Percentiles rank a stretch among this genome's conserved stretches.
phyloP scores from a whole-genome alignment of 2,888 invertebrate species.

The Yponomeuta sedellus region DNA sequence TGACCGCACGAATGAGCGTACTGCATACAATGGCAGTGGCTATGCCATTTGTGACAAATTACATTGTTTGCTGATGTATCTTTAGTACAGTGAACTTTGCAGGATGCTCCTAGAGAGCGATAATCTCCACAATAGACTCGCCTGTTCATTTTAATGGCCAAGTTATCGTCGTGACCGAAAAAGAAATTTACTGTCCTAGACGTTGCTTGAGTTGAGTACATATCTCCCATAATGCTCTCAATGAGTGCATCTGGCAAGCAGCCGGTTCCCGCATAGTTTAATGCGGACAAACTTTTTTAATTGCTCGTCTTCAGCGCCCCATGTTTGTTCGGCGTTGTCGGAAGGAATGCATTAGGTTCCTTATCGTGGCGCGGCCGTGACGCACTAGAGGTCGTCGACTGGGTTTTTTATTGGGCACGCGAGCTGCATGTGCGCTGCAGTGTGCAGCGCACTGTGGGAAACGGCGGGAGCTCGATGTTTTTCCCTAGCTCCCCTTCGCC shows the following conservation, averaged over 20 bases:
- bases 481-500: conserved; percentile 17
- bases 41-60: conserved; percentile 13
- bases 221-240: conserved; percentile 37
- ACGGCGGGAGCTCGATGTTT: conserved; percentile 42
- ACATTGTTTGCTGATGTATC: conserved; percentile 12
- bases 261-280: conserved; percentile 61
- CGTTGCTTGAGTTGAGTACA: background rate
- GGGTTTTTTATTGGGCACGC: conserved; percentile 55
- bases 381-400: conserved; percentile 67
- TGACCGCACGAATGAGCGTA: background rate
- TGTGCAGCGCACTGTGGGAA: conserved; percentile 50
- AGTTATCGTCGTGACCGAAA: background rate
- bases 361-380: conserved; percentile 31
- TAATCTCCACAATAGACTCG: background rate
- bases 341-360: conserved; percentile 24
- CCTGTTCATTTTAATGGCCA: background rate
- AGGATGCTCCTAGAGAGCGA: background rate
- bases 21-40: background rate
- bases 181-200: background rate
- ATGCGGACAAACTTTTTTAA: conserved; percentile 65
- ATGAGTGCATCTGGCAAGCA: conserved; percentile 62
- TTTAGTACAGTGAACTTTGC: conserved; percentile 13
- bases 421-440: conserved; percentile 44
- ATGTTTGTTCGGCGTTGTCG: conserved; percentile 34
- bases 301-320: conserved; percentile 68